phyloP scores from a whole-genome alignment of 2,113 vertebrate species.

The Chloropsis cyanopogon region DNA sequence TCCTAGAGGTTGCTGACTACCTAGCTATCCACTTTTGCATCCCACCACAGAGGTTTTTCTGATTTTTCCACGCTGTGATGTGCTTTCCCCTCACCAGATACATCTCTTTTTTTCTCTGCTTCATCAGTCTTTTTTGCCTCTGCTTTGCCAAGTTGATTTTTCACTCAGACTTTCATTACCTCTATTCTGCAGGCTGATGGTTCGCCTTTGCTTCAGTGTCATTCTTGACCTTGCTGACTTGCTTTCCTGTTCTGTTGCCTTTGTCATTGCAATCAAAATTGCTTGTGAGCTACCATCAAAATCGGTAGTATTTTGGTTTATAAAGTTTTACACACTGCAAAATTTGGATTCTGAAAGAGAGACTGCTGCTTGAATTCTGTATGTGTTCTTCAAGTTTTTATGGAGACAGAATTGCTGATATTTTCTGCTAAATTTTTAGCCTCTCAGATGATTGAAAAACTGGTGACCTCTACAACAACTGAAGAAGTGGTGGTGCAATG shows the following conservation, averaged over 20 bases:
- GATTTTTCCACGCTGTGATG: not conserved
- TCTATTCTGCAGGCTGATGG: not conserved
- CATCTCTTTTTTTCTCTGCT: not conserved
- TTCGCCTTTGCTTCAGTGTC: not conserved
- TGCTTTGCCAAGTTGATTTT: not conserved
- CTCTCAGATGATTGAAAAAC: not conserved
- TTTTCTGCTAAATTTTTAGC: slow-evolving; percentile 45
- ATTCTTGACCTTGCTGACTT: not conserved
- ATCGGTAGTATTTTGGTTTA: not conserved
- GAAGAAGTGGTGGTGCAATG: slow-evolving; percentile 67
- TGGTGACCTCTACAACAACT: not conserved
- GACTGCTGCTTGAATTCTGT: not conserved
- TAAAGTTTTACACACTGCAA: not conserved
- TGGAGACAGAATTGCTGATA: not conserved
- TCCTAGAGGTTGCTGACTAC: not conserved
- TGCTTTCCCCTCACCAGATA: not conserved
- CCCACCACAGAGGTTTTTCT: not conserved
- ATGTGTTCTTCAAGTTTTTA: not conserved
- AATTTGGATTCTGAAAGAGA: not conserved
- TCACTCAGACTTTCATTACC: not conserved
- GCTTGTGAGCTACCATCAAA: not conserved
- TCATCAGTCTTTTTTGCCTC: not conserved
- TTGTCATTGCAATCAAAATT: not conserved
- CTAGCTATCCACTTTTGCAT: not conserved
- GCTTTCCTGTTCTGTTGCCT: not conserved